Conservation (phyloP, 2,888 invertebrate species). For the Tethea ocularis region DNA sequence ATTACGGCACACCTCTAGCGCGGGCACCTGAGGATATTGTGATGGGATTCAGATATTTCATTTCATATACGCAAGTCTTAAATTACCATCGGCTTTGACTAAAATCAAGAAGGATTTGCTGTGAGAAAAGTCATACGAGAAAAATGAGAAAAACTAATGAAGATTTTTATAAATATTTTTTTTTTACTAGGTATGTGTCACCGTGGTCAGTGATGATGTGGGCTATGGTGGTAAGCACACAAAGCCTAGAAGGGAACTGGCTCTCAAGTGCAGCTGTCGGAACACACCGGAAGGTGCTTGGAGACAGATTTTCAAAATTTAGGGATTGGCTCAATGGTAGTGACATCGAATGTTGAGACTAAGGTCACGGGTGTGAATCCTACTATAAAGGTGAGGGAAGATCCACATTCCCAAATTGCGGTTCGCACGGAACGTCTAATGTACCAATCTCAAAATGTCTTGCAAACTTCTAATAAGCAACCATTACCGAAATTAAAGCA, state of each 20-base stretch:
- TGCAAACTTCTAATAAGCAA: slow-evolving; percentile 50
- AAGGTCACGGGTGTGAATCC: too few species aligned
- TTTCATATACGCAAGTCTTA: slow-evolving; percentile 14
- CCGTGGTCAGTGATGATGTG: too few species aligned
- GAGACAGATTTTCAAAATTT: too few species aligned
- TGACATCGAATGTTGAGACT: too few species aligned
- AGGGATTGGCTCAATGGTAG: too few species aligned
- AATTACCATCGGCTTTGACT: slow-evolving; percentile 5
- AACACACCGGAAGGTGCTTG: too few species aligned
- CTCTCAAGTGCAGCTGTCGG: too few species aligned
- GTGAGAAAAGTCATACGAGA: background rate
- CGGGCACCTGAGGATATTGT: slow-evolving; percentile 33
- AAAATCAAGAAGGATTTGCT: background rate
- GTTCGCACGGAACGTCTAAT: slow-evolving; percentile 15
- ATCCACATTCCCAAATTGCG: slow-evolving; percentile 4
- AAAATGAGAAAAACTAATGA: background rate
- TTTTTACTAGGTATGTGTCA: too few species aligned
- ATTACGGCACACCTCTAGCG: slow-evolving; percentile 28
- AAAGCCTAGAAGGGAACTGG: too few species aligned
- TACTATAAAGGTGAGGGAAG: background rate
- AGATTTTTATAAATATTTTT: background rate
- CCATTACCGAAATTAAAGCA: slow-evolving; percentile 65
- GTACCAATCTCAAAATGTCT: slow-evolving; percentile 28
- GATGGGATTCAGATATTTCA: slow-evolving; percentile 16
- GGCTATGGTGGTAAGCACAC: too few species aligned